A percentile compares a stretch with the other conserved stretches of the same genome.
Conservation (phyloP, 2,797 vertebrate genomes). For the Falco biarmicus region DNA sequence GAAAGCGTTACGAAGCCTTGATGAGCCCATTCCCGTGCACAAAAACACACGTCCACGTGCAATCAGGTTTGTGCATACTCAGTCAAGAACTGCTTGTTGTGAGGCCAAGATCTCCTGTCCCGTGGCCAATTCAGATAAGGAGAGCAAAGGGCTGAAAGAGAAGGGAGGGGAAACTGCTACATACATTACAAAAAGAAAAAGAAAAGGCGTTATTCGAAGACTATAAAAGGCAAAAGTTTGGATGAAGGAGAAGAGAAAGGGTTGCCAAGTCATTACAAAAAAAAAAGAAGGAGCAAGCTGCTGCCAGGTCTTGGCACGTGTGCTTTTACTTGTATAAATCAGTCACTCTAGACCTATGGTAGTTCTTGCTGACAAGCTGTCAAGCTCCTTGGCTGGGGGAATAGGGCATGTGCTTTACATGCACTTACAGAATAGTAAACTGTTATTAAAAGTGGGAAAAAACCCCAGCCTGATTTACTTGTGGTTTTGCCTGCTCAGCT, state of each 20-base stretch:
- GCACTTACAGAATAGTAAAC: conserved; percentile 63
- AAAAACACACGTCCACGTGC: background rate
- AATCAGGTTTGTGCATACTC: background rate
- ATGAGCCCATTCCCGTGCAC: background rate
- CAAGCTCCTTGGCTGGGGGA: conserved; percentile 52
- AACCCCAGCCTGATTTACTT: conserved; percentile 16
- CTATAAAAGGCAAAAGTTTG: conserved; percentile 70
- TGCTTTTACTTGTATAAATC: conserved; percentile 65
- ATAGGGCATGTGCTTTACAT: conserved; percentile 52
- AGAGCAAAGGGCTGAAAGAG: conserved; percentile 21
- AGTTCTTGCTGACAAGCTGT: conserved; percentile 65
- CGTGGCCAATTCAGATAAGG: background rate
- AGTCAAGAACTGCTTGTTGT: background rate
- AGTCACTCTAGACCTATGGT: conserved; percentile 56
- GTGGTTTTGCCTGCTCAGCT: conserved; percentile 15
- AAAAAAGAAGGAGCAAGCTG: background rate
- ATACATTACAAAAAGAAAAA: background rate
- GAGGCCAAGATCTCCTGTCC: background rate
- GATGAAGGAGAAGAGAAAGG: conserved; percentile 18
- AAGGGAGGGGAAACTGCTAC: conserved; percentile 16
- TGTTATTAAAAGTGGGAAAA: conserved; percentile 32
- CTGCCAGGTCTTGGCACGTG: conserved; percentile 48
- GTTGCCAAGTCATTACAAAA: conserved; percentile 22
- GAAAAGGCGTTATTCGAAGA: conserved; percentile 45
- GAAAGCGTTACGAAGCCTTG: background rate